These are phyloP conservation scores for Halichoeres trimaculatus DNA, from an alignment of 2,113 vertebrate genomes.

Conservation along the genomic window DNA sequence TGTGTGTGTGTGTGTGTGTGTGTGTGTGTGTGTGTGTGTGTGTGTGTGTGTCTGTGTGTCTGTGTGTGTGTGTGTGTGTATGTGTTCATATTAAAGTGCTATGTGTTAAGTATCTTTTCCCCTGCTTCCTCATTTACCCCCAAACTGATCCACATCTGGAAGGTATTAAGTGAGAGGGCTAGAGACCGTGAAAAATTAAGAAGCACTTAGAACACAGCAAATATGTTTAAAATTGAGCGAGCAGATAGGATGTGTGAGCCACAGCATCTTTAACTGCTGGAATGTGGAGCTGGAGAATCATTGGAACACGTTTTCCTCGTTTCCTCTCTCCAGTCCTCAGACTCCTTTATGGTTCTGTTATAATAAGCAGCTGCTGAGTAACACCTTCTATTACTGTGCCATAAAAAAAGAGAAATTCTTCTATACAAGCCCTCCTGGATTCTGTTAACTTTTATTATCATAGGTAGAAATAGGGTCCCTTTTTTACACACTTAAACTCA, in stretches of 20 bases:
- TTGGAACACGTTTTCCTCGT: constrained; percentile 39
- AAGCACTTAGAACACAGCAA: constrained; percentile 74
- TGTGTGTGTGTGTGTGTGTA: not conserved
- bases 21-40: not conserved
- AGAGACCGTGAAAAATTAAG: constrained; percentile 74
- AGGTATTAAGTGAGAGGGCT: constrained; percentile 62
- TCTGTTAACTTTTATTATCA: not conserved
- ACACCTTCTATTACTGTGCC: not conserved
- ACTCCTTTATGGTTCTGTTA: constrained; percentile 12
- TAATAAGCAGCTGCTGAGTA: constrained; percentile 5
- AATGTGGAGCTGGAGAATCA: constrained; percentile 64
- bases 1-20: not conserved
- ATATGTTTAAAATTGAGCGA: constrained; percentile 74
- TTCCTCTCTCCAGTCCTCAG: constrained; percentile 24
- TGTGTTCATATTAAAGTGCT: not conserved
- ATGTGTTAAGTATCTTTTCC: not conserved
- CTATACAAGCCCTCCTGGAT: not conserved
- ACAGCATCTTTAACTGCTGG: constrained; percentile 61
- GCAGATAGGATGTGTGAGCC: constrained; percentile 71
- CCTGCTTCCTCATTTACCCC: constrained; percentile 54
- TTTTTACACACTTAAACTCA: not conserved
- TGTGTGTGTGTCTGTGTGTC: not conserved
- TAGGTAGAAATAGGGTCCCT: not conserved
- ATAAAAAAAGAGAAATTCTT: constrained; percentile 9
- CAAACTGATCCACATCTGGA: constrained; percentile 70